Base-by-base conservation (phyloP, 2,113 vertebrate species). In the Danionella cerebrum region DNA sequence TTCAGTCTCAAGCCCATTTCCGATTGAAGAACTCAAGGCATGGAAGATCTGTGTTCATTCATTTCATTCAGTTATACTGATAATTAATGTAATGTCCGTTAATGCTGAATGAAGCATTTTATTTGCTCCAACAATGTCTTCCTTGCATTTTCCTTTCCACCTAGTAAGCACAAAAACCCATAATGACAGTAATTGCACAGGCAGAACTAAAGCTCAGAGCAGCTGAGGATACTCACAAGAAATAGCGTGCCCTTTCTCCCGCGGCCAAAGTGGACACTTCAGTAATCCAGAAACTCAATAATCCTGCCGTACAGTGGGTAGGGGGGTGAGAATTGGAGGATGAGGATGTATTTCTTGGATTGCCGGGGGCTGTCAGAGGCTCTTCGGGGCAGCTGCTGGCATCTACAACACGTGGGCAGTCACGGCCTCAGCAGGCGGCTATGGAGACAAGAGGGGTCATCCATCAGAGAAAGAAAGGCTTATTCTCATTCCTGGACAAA, bases 141-240 rank as follows among this genome's bases (percentile, higher is more conserved):
- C 44, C 44, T 12, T 19, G 27, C 41, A n/a, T 63, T 24, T 38
- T 22, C 55, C 13, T 55, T 44, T 31, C 31, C 39, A 41, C 39
- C 21, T 12, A 67, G 33, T 14, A 44, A 63, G 52, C 18, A 64
- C 42, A 47, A 72, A 59, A 65, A 48, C 13, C 27, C 58, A 63
- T 57, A 52, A 44, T 68, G 44, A 48, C 18, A 35, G 9, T 64
- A 64, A 64, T 64, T 64, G 42, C 42, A 3, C 19, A 36, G 44
- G 66, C n/a, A 42, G 33, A 33, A 58, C n/a, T 1, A 18, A 67
- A 12, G 14, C 47, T 42, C 11, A 25, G 47, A 68, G 76, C 77
- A 80, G 78, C 60, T 45, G 66, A 62, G 57, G 18, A 57, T 76
- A 89, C 86, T 89, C 81, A 89, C 86, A 68, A 80, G 69, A 69